These are phyloP conservation scores for Myzus persicae DNA, from an alignment of 1,140 invertebrate genomes.

Conservation along the genomic window DNA sequence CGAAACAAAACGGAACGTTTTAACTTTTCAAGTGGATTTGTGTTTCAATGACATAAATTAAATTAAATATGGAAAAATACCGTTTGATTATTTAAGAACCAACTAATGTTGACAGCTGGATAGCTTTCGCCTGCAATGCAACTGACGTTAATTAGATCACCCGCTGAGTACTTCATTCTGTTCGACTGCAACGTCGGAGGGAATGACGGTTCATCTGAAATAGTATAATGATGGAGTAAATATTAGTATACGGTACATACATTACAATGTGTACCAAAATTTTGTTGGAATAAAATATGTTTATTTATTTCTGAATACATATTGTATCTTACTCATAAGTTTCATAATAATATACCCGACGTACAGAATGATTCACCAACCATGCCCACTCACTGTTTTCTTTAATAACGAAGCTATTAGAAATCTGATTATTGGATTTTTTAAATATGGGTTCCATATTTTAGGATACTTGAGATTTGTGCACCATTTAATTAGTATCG, in stretches of 20 bases:
- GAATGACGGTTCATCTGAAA: constrained; percentile 34
- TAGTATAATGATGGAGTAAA: constrained; percentile 1
- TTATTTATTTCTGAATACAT: neutral
- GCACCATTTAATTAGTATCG: neutral
- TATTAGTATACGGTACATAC: neutral
- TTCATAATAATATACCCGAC: neutral
- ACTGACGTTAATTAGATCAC: constrained; percentile 76
- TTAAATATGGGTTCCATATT: no score
- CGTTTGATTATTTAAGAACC: constrained; percentile 81
- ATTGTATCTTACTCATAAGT: neutral
- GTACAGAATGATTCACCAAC: no score
- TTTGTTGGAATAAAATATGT: neutral
- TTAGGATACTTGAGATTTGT: neutral
- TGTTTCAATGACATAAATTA: neutral
- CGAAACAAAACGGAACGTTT: neutral
- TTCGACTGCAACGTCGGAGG: constrained; percentile 61
- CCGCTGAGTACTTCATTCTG: constrained; percentile 70
- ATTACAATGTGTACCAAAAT: neutral
- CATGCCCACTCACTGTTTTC: no score
- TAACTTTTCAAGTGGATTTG: neutral
- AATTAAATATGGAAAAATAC: constrained; percentile 66
- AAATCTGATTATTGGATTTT: no score
- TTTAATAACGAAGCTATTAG: no score
- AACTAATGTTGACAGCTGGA: constrained; percentile 85
- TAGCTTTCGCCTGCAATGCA: constrained; percentile 78